Conservation (phyloP, 2,888 invertebrate genomes). For the Phytoseiulus persimilis region DNA sequence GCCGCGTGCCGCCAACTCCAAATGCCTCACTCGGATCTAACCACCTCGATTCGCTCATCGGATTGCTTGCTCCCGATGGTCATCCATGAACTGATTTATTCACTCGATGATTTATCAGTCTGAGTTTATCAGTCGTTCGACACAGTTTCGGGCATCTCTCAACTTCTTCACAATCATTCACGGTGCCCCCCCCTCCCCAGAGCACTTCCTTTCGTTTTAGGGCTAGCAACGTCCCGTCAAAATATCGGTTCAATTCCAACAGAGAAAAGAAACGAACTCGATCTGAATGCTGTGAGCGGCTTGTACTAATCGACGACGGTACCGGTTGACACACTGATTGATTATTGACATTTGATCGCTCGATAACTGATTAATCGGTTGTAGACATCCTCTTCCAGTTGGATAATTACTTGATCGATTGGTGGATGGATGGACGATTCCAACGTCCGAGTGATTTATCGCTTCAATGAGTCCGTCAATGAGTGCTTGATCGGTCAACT, state of each 20-base stretch:
- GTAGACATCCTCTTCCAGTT: neutral
- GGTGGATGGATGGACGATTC: neutral
- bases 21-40: neutral
- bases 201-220: neutral
- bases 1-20: neutral
- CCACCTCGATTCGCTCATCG: neutral
- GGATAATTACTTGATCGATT: neutral
- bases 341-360: neutral
- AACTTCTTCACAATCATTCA: too few species aligned
- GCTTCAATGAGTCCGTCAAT: neutral
- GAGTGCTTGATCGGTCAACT: neutral
- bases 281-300: neutral
- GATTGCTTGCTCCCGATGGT: neutral
- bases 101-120: neutral
- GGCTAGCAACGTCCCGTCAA: constrained; percentile 5
- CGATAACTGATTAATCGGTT: neutral
- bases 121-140: too few species aligned
- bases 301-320: neutral
- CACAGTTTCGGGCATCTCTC: neutral
- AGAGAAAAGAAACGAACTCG: neutral
- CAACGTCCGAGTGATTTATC: too few species aligned
- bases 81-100: neutral
- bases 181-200: neutral
- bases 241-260: neutral
- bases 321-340: neutral